Conservation (phyloP, 2,797 vertebrate species). For the Orientallactaga sibirica region DNA sequence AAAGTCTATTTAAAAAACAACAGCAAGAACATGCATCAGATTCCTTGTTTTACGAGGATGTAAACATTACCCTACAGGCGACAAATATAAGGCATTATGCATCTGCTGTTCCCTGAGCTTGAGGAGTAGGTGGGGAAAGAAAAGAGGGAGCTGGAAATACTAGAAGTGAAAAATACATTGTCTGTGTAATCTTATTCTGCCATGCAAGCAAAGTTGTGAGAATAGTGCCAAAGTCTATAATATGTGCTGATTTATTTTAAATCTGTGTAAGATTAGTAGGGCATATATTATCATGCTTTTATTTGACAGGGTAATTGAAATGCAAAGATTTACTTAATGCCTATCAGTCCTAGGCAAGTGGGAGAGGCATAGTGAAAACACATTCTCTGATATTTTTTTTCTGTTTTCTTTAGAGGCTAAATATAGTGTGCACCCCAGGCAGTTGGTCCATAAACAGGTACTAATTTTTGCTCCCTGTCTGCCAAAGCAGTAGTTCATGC, state of each 20-base stretch:
- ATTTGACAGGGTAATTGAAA: background rate
- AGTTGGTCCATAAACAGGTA: background rate
- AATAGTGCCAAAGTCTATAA: background rate
- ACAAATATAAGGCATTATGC: background rate
- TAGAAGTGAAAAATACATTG: background rate
- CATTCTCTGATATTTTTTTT: background rate
- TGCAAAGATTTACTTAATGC: background rate
- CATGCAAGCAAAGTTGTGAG: background rate
- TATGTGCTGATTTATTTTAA: slow-evolving; percentile 15
- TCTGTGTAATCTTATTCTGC: background rate
- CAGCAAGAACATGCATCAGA: background rate
- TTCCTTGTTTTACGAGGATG: background rate
- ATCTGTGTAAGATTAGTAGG: background rate
- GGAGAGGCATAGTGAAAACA: background rate
- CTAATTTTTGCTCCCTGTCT: background rate
- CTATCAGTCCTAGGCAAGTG: background rate
- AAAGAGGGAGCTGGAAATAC: background rate
- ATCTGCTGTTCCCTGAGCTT: background rate
- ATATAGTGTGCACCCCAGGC: background rate
- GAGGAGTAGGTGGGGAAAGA: background rate
- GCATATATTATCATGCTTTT: background rate
- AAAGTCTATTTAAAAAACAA: slow-evolving; percentile 26
- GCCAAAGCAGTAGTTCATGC: background rate
- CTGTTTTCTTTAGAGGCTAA: background rate
- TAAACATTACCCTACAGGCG: background rate